These are phyloP conservation scores for Cydia amplana DNA, from an alignment of 1,140 invertebrate genomes.

Conservation along the genomic window DNA sequence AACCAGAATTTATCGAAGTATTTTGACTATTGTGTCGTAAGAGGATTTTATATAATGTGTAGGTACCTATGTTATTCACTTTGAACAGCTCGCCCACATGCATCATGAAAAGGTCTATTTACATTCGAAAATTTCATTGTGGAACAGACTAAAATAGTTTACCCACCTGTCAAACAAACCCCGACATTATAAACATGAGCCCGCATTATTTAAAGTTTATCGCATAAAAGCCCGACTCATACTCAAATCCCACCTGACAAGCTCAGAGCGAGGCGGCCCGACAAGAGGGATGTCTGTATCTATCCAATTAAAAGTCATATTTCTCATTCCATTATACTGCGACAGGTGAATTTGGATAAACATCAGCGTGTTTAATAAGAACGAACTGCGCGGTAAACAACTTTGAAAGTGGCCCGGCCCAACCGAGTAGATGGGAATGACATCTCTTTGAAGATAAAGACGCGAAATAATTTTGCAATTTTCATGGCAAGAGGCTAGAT, in stretches of 20 bases:
- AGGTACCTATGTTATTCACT: conserved; percentile 9
- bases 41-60: background rate
- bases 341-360: conserved; percentile 62
- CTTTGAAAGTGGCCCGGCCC: conserved; percentile 67
- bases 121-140: conserved; percentile 27
- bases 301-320: conserved; percentile 55
- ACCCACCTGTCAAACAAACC: conserved; percentile 30
- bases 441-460: conserved; percentile 79
- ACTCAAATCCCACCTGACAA: conserved; percentile 23
- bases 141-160: conserved; percentile 26
- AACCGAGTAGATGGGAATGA: conserved; percentile 66
- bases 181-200: conserved; percentile 28
- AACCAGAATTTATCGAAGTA: too few relatives aligned
- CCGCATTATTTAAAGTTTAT: conserved; percentile 33
- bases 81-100: conserved; percentile 17
- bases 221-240: conserved; percentile 26
- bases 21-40: too few relatives aligned
- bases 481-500: conserved; percentile 62
- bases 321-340: conserved; percentile 52
- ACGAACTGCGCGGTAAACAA: conserved; percentile 66
- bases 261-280: conserved; percentile 6
- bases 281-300: conserved; percentile 18
- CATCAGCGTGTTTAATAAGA: conserved; percentile 67
- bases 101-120: conserved; percentile 22
- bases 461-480: conserved; percentile 76